Conservation (phyloP, 2,888 invertebrate genomes). For the Caenorhabditis sp. region DNA sequence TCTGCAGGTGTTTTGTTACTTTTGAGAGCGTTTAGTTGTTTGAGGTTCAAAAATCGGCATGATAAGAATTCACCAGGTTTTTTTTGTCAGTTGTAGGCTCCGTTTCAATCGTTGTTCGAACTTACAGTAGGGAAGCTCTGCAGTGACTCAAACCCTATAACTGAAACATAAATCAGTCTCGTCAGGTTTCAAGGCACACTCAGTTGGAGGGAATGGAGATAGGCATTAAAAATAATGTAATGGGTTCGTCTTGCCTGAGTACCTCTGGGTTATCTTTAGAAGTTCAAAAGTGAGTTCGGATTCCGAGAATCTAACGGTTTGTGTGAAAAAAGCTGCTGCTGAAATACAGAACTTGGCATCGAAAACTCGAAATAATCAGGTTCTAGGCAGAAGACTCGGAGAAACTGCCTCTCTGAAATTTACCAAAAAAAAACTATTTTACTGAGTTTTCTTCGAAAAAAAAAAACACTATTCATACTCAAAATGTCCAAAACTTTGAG, state of each 20-base stretch:
- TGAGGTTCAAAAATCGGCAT: background rate
- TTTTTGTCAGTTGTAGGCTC: background rate
- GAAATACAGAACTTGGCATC: too few relatives aligned
- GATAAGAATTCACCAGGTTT: background rate
- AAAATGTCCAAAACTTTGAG: too few relatives aligned
- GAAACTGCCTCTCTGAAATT: too few relatives aligned
- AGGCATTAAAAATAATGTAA: background rate
- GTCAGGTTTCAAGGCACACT: background rate
- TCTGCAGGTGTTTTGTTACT: slow-evolving; percentile 15
- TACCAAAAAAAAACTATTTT: too few relatives aligned
- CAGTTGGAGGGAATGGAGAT: background rate
- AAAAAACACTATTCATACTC: too few relatives aligned
- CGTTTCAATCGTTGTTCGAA: too few relatives aligned
- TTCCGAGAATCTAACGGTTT: background rate
- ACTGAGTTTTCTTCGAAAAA: too few relatives aligned
- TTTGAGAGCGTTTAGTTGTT: background rate
- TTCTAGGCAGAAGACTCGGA: too few relatives aligned
- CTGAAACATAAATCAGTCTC: background rate
- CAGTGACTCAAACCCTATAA: background rate
- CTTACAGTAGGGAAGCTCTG: too few relatives aligned
- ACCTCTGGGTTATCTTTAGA: background rate
- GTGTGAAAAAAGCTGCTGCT: too few relatives aligned
- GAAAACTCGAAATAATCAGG: too few relatives aligned
- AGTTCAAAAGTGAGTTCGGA: background rate
- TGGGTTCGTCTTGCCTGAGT: background rate